A percentile compares a stretch with the other conserved stretches of the same genome.
Conservation (phyloP, 2,888 invertebrate genomes). For the Galerucella calmariensis region DNA sequence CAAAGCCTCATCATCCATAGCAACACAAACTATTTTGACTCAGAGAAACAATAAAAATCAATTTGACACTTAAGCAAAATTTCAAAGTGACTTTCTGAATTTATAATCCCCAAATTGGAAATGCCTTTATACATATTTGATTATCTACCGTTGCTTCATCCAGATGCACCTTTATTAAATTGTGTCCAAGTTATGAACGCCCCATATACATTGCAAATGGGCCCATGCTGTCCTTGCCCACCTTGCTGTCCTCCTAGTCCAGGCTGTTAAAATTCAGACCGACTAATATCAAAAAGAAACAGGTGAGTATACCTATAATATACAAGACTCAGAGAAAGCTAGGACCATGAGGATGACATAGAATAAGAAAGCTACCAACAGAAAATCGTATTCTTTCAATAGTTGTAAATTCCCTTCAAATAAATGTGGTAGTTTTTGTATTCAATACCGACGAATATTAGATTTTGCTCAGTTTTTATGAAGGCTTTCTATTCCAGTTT, state of each 20-base stretch:
- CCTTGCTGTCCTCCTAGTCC: background rate
- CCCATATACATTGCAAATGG: background rate
- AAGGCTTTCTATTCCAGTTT: no score
- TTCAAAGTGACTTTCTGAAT: background rate
- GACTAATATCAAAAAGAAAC: no score
- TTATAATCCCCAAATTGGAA: background rate
- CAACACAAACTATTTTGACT: background rate
- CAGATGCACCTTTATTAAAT: background rate
- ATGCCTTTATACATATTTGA: slow-evolving; percentile 11
- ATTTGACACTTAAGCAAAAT: background rate
- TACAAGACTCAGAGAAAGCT: no score
- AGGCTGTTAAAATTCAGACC: background rate
- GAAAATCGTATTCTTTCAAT: no score
- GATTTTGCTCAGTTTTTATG: no score
- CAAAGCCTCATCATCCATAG: background rate
- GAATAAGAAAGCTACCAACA: no score
- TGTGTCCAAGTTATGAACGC: background rate
- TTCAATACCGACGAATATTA: no score
- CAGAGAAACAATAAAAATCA: background rate
- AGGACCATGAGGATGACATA: no score
- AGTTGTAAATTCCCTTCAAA: no score
- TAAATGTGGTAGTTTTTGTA: no score
- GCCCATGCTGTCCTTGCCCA: background rate
- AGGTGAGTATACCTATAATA: no score
- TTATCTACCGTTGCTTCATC: slow-evolving; percentile 5